Evolutionary conservation across 2,797 vertebrate genomes (phyloP), one percentile per base, ranked within the genome.

Genomic region (Betta splendens): DNA sequence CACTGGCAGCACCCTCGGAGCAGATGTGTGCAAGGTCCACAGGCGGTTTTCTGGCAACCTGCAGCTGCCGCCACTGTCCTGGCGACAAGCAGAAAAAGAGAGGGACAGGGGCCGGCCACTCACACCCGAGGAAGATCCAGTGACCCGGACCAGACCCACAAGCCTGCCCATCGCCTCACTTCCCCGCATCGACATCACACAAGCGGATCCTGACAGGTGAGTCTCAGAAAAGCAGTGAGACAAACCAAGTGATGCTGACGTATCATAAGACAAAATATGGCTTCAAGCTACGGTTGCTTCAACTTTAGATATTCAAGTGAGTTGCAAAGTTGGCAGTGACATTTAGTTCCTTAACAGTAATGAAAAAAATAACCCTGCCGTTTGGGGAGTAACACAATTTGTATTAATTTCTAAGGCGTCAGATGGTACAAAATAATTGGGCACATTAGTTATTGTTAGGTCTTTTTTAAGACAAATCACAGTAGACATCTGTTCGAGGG

Each of bases 151-250:
- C 59, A 90, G 97, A 55, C 97, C 97, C 0, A 98, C 96, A 1
- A 96, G 94, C 0, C 89, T 98, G 54, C 91, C 94, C 32, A 83
- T 98, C 69, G 9, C 64, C 4, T 84, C 91, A 0, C 93, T 93
- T 16, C 97, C 97, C 0, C 95, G 94, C 65, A 99, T 99, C 8
- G 94, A 95, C 38, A 96, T 99, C 79, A 99, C 96, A 3, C 70
- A 92, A 3, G 96, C 93, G 1, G 93, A 94, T 64, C 92, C 94
- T 0, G 92, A 96, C 84, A 90, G 96, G 97, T 97, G 63, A 84
- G 91, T 10, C 42, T 38, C 33, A 0, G 5, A 2, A 13, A 22
- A 40, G 12, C 3, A 6, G 8, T 25, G 7, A n/a, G n/a, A n/a
- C 8, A 16, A 22, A 7, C 7, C 1, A 18, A 10, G 9, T 25